Percentiles rank a stretch among this genome's conserved stretches.
phyloP scores from a whole-genome alignment of 1,140 invertebrate species.

The Cherax quadricarinatus region DNA sequence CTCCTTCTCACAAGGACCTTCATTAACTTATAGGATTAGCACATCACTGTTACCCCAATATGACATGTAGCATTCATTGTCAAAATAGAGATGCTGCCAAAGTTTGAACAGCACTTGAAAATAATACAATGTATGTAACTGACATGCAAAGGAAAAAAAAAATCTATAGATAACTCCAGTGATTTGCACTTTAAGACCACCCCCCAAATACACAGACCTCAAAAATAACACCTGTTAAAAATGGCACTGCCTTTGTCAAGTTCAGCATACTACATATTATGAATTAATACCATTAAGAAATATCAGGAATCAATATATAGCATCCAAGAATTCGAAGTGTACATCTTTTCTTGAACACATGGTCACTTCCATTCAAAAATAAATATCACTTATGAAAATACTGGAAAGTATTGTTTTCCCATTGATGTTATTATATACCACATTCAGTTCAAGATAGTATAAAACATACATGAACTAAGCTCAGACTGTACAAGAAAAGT shows the following conservation, averaged over 20 bases:
- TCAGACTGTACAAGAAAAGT: neutral
- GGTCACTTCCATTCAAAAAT: neutral
- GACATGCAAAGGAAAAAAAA: too few species aligned
- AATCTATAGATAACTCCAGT: too few species aligned
- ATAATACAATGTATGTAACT: too few species aligned
- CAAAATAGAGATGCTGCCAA: neutral
- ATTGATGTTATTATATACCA: neutral
- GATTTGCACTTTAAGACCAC: too few species aligned
- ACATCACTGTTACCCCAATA: neutral
- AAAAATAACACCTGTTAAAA: too few species aligned
- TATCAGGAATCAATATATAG: neutral
- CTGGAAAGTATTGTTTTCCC: neutral
- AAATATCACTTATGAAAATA: neutral
- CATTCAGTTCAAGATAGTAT: neutral
- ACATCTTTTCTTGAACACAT: neutral
- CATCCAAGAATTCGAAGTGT: neutral
- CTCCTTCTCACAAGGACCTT: slow-evolving; percentile 60
- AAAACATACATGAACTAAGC: neutral
- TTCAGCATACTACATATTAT: too few species aligned
- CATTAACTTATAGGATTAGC: neutral
- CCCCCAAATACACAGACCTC: too few species aligned
- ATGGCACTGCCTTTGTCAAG: too few species aligned
- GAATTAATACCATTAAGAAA: neutral
- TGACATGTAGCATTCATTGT: neutral
- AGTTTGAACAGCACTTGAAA: too few species aligned